Evolutionary conservation across 1,140 invertebrate genomes (phyloP).

Genomic region (Tetragnatha versicolor): DNA sequence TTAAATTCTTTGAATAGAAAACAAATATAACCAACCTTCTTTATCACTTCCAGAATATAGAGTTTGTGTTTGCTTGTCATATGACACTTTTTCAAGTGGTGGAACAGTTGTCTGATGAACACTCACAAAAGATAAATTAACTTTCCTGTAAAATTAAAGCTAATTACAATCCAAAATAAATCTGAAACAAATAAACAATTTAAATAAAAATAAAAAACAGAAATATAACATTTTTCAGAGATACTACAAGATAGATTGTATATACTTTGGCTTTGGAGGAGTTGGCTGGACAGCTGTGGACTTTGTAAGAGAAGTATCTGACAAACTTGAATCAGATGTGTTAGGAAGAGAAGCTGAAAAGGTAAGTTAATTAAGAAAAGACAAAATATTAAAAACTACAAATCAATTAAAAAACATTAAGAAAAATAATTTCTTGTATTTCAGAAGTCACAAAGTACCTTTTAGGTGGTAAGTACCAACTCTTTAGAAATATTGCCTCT

Average conservation of each 20-base stretch:
- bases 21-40: constrained; percentile 33
- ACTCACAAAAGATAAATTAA: constrained; percentile 71
- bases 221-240: neutral
- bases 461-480: too few species aligned
- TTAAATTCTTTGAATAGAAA: too few species aligned
- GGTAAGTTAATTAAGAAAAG: too few species aligned
- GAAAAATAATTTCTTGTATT: too few species aligned
- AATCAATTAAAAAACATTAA: too few species aligned
- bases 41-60: constrained; percentile 61
- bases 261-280: constrained; percentile 45
- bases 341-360: constrained; percentile 31
- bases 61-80: constrained; percentile 95
- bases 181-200: neutral
- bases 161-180: neutral
- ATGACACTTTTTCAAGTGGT: constrained; percentile 89
- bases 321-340: constrained; percentile 41
- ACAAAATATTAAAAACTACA: too few species aligned
- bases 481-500: too few species aligned
- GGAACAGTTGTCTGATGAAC: constrained; percentile 94
- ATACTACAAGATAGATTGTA: neutral
- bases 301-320: constrained; percentile 32
- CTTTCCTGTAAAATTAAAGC: constrained; percentile 22
- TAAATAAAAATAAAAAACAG: neutral
- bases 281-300: neutral
- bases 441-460: too few species aligned